phyloP scores from a whole-genome alignment of 2,888 invertebrate species.

The Pollenia griseotomentosa region DNA sequence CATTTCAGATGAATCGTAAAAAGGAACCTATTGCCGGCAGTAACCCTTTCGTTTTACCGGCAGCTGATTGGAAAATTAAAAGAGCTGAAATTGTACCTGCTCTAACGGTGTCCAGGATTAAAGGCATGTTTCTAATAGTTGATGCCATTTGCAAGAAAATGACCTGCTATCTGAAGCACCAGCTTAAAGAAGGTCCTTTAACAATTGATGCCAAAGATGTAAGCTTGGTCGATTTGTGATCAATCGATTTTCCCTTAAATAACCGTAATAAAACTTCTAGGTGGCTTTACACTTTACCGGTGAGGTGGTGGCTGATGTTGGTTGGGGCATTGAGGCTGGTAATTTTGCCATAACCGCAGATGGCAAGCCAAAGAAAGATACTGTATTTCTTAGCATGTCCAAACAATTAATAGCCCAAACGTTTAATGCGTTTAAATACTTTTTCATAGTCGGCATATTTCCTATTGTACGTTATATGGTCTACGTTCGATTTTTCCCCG shows the following conservation, averaged over 20 bases:
- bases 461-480: conserved; percentile 68
- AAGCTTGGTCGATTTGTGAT: not conserved
- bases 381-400: conserved; percentile 70
- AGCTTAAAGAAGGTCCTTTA: not conserved
- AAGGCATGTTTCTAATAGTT: conserved; percentile 71
- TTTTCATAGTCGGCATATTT: conserved; percentile 71
- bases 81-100: conserved; percentile 84
- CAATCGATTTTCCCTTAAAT: not conserved
- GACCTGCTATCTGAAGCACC: conserved; percentile 35
- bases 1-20: conserved; percentile 58
- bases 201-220: conserved; percentile 68
- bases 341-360: conserved; percentile 69
- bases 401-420: conserved; percentile 72
- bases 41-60: conserved; percentile 77
- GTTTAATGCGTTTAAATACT: conserved; percentile 66
- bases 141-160: conserved; percentile 57
- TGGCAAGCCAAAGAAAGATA: not conserved
- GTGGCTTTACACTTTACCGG: conserved; percentile 75
- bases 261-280: conserved; percentile 41
- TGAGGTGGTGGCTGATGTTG: conserved; percentile 77
- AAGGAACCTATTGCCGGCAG: conserved; percentile 72
- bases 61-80: conserved; percentile 83
- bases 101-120: conserved; percentile 84
- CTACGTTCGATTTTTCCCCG: conserved; percentile 70
- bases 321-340: conserved; percentile 78